These are phyloP conservation scores for Mustelus asterias DNA, from an alignment of 2,113 vertebrate species.

Conservation along the genomic window DNA sequence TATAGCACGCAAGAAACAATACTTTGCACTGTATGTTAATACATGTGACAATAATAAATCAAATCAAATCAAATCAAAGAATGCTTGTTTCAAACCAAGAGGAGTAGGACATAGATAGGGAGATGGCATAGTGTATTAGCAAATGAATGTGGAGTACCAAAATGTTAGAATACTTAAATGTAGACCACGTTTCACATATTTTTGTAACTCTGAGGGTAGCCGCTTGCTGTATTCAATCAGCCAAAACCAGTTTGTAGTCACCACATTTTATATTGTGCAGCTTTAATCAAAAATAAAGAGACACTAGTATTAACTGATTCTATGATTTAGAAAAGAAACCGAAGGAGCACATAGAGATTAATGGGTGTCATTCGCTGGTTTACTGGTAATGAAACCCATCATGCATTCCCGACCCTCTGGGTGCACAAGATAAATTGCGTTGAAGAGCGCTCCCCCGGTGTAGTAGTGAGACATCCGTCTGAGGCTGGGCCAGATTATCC, in stretches of 20 bases:
- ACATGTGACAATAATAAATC: too few species aligned
- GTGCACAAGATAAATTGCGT: background rate
- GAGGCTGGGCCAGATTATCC: background rate
- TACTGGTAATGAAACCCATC: background rate
- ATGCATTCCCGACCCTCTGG: background rate
- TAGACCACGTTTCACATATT: background rate
- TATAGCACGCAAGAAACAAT: too few species aligned
- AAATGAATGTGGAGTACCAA: background rate
- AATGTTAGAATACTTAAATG: background rate
- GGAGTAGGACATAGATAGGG: background rate
- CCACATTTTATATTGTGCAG: background rate
- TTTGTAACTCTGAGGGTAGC: background rate
- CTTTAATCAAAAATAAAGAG: background rate
- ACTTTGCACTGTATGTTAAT: too few species aligned
- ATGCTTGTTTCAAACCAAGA: background rate
- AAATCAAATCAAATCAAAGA: too few species aligned
- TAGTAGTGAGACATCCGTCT: background rate
- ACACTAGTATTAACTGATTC: background rate
- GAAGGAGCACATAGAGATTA: background rate
- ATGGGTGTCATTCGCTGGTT: background rate
- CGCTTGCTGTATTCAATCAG: background rate
- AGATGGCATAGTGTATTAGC: background rate
- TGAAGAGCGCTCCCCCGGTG: background rate
- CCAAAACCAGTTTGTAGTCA: background rate
- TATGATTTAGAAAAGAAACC: background rate